Conservation (phyloP, 2,113 vertebrate species). For the Odocoileus hemionus region DNA sequence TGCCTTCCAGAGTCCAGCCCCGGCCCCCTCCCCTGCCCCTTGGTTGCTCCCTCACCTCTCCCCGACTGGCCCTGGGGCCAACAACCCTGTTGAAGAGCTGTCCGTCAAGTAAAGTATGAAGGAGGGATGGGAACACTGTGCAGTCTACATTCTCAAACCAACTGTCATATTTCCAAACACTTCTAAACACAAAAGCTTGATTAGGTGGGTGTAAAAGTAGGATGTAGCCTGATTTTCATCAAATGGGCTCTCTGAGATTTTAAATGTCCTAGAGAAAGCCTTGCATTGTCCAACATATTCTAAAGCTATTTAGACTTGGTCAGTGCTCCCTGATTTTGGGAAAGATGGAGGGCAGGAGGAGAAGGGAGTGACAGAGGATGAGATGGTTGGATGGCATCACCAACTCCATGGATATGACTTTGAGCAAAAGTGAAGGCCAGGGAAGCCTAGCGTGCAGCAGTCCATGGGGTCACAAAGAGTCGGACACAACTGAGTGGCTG, state of each 20-base stretch:
- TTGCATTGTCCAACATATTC: neutral
- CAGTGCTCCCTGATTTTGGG: neutral
- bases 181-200: neutral
- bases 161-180: neutral
- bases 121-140: neutral
- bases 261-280: neutral
- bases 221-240: neutral
- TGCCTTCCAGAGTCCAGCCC: neutral
- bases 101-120: slow-evolving; percentile 3
- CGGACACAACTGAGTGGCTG: accelerated
- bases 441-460: neutral
- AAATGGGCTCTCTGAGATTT: neutral
- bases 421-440: neutral
- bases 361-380: neutral
- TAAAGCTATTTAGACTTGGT: neutral
- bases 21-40: accelerated
- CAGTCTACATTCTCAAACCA: neutral
- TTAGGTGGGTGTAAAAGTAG: neutral
- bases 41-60: neutral
- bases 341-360: neutral
- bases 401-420: neutral
- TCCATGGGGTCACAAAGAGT: neutral
- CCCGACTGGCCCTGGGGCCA: neutral
- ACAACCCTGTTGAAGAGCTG: slow-evolving; percentile 11
- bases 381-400: neutral